Percentiles rank a stretch among this genome's conserved stretches.
Conservation (phyloP, 1,140 invertebrate species). For the Neotoxoptera formosana region DNA sequence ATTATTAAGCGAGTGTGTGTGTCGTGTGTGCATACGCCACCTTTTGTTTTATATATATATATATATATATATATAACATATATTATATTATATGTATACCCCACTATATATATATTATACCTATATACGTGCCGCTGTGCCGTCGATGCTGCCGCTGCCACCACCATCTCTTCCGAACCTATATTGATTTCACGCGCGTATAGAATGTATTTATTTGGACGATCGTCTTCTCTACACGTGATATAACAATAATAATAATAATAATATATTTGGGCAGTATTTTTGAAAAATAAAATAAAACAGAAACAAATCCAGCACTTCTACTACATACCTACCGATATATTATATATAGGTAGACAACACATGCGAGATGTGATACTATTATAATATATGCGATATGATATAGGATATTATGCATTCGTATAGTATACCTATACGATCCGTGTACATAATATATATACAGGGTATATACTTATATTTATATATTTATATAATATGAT, state of each 20-base stretch:
- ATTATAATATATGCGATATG: not conserved
- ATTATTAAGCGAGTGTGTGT: not conserved
- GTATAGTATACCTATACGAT: not conserved
- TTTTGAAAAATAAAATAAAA: not conserved
- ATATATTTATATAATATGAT: no score
- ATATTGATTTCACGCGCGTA: constrained; percentile 41
- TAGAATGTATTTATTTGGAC: constrained; percentile 18
- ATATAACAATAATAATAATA: not conserved
- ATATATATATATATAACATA: not conserved
- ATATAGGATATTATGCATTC: not conserved
- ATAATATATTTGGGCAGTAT: not conserved
- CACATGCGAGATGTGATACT: not conserved
- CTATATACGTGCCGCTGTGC: not conserved
- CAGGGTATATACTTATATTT: not conserved
- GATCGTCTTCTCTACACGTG: constrained; percentile 32
- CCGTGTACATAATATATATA: not conserved
- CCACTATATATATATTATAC: not conserved
- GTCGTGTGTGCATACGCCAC: not conserved
- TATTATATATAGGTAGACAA: not conserved
- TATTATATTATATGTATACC: not conserved
- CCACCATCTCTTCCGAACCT: not conserved
- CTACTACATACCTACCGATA: not conserved
- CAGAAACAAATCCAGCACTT: not conserved
- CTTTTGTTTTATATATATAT: constrained; percentile 5
- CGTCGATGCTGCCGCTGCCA: no score